A percentile compares a stretch with the other conserved stretches of the same genome.
phyloP scores from a whole-genome alignment of 2,797 vertebrate genomes.

The Gouania willdenowi region DNA sequence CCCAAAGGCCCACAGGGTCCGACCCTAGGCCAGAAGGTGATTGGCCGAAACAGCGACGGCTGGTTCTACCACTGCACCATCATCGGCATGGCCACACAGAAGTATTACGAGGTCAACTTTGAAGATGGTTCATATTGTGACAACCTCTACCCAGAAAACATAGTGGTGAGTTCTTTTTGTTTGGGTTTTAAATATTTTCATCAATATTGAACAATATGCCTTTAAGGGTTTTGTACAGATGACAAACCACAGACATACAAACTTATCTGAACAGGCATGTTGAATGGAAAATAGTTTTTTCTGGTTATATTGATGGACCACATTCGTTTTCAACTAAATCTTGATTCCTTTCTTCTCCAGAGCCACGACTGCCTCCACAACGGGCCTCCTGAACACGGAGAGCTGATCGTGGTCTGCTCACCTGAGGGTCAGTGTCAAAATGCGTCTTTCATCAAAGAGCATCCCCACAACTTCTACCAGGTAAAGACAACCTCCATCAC shows the following conservation, averaged over 20 bases:
- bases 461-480: slow-evolving; percentile 86
- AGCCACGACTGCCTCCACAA: slow-evolving; percentile 86
- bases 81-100: slow-evolving; percentile 86
- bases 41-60: slow-evolving; percentile 85
- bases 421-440: slow-evolving; percentile 79
- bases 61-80: slow-evolving; percentile 90
- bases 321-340: too few species aligned
- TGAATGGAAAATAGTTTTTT: too few species aligned
- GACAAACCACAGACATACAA: too few species aligned
- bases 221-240: too few species aligned
- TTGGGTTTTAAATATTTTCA: too few species aligned
- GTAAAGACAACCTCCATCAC: too few species aligned
- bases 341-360: too few species aligned
- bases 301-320: too few species aligned
- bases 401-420: slow-evolving; percentile 82
- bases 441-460: slow-evolving; percentile 84
- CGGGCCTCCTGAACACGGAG: slow-evolving; percentile 83
- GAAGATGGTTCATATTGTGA: slow-evolving; percentile 95
- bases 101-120: slow-evolving; percentile 93
- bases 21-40: slow-evolving; percentile 84
- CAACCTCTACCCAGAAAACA: slow-evolving; percentile 91
- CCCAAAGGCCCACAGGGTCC: slow-evolving; percentile 65
- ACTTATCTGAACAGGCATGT: too few species aligned
- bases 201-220: too few species aligned
- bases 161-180: slow-evolving; percentile 77